These are phyloP conservation scores for Athene cunicularia DNA, from an alignment of 2,113 vertebrate species.

Conservation along the genomic window DNA sequence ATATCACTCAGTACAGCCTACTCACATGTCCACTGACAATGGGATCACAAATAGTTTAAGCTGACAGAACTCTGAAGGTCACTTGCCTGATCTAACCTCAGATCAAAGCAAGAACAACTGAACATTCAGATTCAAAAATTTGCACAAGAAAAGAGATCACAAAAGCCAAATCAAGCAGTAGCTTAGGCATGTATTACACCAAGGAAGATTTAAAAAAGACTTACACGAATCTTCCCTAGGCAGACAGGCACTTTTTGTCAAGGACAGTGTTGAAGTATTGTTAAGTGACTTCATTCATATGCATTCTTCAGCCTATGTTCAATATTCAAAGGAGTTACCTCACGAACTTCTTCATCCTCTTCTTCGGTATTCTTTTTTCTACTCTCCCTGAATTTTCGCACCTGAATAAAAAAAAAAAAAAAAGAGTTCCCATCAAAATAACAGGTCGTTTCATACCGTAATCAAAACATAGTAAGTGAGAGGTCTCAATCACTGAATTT, in stretches of 20 bases:
- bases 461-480: neutral
- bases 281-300: neutral
- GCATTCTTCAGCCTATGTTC: neutral
- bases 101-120: neutral
- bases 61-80: neutral
- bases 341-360: constrained; percentile 91
- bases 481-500: neutral
- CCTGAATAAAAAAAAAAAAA: constrained; percentile 66
- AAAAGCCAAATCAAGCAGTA: neutral
- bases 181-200: neutral
- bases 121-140: neutral
- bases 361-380: constrained; percentile 86
- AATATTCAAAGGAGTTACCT: constrained; percentile 74
- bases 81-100: neutral
- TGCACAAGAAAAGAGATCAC: neutral
- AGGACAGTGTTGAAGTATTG: neutral
- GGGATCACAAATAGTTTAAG: neutral
- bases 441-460: neutral
- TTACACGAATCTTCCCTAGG: neutral
- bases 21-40: neutral
- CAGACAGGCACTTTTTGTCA: neutral
- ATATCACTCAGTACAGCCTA: neutral
- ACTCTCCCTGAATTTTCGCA: constrained; percentile 86
- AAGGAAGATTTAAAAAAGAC: neutral
- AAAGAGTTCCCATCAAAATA: neutral